Evolutionary conservation across 2,797 vertebrate genomes (phyloP), one percentile per base, ranked within the genome.

Genomic region (Arrhamphus sclerolepis): DNA sequence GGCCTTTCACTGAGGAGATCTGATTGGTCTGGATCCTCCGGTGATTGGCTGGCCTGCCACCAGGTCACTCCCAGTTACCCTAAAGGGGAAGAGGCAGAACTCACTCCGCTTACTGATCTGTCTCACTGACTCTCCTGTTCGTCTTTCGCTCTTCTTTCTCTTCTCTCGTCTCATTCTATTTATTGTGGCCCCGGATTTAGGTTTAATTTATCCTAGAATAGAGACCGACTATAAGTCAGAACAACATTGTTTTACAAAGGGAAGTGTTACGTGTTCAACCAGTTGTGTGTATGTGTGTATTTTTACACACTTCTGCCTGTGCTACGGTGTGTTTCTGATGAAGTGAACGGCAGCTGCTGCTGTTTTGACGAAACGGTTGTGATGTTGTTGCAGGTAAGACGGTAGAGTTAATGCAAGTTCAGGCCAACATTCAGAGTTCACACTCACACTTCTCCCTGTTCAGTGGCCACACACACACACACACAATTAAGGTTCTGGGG

Each of bases 221-320:
- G 43, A 87, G 78, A 44, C 70, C 77, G 58, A 70, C 83, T 50
- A 70, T 82, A 0, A 76, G 55, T 80, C 91, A 38, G 84, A 86
- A 47, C 90, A 38, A 89, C 87, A 0, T 69, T 83, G 84, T 78
- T 93, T 66, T 89, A 84, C 58, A 87, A 92, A 54, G 84, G 89
- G 66, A 86, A 87, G 56, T 81, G 85, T 93, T 91, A 85, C 86
- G 93, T 81, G 90, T 89, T 0, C 84, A 77, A 51, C 43, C 66
- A 75, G 16, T 1, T 62, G 31, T 62, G 62, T 66, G 51, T 52
- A 34, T 68, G 67, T 61, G 58, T 66, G 44, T 46, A 31, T 73
- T 22, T 68, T n/a, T 65, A 38, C 62, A 56, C 63, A 69, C 42
- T 51, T 31, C 4, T 14, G 16, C 61, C 21, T 71, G 54, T 53